Evolutionary conservation across 1,140 invertebrate genomes (phyloP), one percentile per base, ranked within the genome.

Genomic region (Camponotus pennsylvanicus): DNA sequence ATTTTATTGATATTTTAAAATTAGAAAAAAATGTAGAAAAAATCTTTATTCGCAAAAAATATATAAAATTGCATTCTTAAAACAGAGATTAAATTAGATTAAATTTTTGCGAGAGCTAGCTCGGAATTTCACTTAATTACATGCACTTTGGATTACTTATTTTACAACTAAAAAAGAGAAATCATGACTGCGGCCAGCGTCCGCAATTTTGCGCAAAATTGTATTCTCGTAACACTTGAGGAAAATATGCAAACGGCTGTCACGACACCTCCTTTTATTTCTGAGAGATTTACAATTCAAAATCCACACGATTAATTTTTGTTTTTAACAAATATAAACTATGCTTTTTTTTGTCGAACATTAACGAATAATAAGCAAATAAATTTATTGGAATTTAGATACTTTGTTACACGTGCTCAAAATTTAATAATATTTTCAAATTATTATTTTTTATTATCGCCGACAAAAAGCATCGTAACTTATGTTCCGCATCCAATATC

Each of bases 221-320:
- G 32, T 34, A 75, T 49, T 73, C 55, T 69, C n/a, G n/a, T 32
- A 18, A 34, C 18, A 73, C 55, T 61, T 73, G 52, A 73, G 49
- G 55, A 83, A 61, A 75, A 83, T 75, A 83, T 83, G 67, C 79
- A 75, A 83, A 75, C 79, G 32, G 55, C 45, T 55, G 52, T 79
- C 64, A 52, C 63, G 45, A 70, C 45, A 40, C 37, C 32, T 83
- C 27, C 40, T 52, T 83, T 61, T 75, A 63, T 83, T 83, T 49
- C n/a, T 32, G 4, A 9, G 37, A 73, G 18, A 83, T 61, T 83
- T 75, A 55, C 57, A 75, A 83, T 83, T 61, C 69, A 45, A 75
- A 75, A 32, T 73, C 73, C 61, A 40, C 55, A 52, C 1, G 61
- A 73, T 75, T 75, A 75, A 83, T 13, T 42, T 75, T 73, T 45